Evolutionary conservation across 2,888 invertebrate genomes (phyloP).

Genomic region (Melinaea menophilus): DNA sequence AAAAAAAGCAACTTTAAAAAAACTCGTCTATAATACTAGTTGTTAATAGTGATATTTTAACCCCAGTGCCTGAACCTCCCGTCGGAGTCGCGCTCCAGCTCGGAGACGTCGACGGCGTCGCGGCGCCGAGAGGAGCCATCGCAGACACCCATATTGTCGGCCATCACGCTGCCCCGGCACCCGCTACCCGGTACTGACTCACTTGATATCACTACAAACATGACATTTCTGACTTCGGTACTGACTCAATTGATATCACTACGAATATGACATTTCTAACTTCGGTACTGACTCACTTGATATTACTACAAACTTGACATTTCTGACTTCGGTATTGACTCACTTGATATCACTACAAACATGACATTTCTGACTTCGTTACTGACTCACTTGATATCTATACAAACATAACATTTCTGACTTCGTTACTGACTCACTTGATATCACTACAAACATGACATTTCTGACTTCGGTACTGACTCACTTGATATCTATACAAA

Average conservation of each 20-base stretch:
- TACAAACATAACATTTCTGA: too few species aligned
- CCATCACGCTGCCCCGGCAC: conserved; percentile 53
- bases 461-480: background rate
- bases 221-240: too few species aligned
- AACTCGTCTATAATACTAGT: background rate
- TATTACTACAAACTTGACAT: background rate
- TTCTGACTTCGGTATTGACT: too few species aligned
- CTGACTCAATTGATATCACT: too few species aligned
- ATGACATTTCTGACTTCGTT: too few species aligned
- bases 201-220: background rate
- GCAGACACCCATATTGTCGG: conserved; percentile 67
- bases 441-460: too few species aligned
- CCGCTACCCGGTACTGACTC: conserved; percentile 34
- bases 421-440: background rate
- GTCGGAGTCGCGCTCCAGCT: conserved; percentile 87
- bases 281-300: conserved; percentile 20
- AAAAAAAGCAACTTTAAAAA: background rate
- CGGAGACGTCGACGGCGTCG: conserved; percentile 78
- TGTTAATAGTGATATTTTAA: background rate
- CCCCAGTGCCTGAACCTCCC: conserved; percentile 90
- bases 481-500: background rate
- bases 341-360: too few species aligned
- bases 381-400: too few species aligned
- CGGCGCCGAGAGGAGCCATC: conserved; percentile 55
- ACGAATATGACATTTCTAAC: background rate